These are phyloP conservation scores for Leptatherina wallacei DNA, from an alignment of 2,797 vertebrate species.

Conservation along the genomic window DNA sequence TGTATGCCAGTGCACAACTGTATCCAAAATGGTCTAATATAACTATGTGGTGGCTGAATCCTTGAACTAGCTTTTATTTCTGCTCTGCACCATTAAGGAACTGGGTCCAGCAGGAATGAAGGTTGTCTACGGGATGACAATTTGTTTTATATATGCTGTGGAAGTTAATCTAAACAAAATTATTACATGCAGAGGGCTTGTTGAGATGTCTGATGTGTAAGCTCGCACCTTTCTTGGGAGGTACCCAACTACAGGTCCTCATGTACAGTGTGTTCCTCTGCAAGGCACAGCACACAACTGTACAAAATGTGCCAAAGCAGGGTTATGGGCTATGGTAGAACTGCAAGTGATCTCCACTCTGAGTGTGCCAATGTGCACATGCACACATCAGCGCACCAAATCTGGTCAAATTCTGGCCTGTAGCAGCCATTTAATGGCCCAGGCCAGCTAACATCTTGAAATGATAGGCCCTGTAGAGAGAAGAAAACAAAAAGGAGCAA, in stretches of 20 bases:
- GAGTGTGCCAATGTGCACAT: conserved; percentile 63
- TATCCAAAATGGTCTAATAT: background rate
- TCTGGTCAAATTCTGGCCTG: conserved; percentile 92
- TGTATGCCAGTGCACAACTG: background rate
- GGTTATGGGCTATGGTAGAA: conserved; percentile 62
- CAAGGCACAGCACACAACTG: conserved; percentile 53
- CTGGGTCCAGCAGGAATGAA: conserved; percentile 6
- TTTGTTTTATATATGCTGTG: background rate
- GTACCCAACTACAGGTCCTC: conserved; percentile 64
- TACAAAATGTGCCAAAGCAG: conserved; percentile 58
- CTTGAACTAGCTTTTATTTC: background rate
- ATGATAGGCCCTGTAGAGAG: conserved; percentile 92
- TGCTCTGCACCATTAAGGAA: background rate
- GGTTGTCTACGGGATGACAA: conserved; percentile 14
- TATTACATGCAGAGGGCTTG: background rate
- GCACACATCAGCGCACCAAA: conserved; percentile 75
- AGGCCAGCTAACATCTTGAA: conserved; percentile 96
- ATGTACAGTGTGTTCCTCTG: conserved; percentile 39
- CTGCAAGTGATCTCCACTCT: conserved; percentile 68
- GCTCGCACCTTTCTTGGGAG: conserved; percentile 52
- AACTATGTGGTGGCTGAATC: background rate
- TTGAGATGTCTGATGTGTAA: conserved; percentile 39
- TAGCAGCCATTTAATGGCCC: conserved; percentile 91
- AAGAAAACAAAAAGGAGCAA: conserved; percentile 92
- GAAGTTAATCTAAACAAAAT: background rate